phyloP scores from a whole-genome alignment of 2,888 invertebrate genomes.

The Meta bourneti region DNA sequence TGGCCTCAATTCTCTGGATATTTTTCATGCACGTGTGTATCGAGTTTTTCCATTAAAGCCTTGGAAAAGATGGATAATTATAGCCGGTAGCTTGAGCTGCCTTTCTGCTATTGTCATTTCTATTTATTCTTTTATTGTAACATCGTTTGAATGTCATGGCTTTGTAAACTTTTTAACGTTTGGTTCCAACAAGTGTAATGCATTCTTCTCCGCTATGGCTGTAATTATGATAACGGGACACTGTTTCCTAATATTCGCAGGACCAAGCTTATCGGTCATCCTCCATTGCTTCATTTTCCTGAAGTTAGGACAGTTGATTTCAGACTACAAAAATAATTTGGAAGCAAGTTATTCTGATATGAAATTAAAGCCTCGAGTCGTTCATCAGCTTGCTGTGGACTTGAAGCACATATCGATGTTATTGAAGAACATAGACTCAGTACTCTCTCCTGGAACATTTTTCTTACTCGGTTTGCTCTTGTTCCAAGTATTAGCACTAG shows the following conservation, averaged over 20 bases:
- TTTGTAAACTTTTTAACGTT: background rate
- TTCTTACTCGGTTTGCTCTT: conserved; percentile 9
- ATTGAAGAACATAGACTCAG: background rate
- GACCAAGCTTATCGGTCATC: background rate
- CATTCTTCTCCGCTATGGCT: background rate
- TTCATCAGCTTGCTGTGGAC: background rate
- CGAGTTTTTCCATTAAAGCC: background rate
- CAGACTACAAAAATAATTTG: background rate
- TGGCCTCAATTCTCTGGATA: background rate
- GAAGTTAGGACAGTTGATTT: background rate
- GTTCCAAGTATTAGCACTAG: conserved; percentile 18
- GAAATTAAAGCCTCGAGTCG: background rate
- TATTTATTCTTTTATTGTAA: background rate
- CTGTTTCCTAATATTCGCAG: background rate
- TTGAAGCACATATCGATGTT: background rate
- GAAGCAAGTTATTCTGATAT: background rate
- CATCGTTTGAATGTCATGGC: background rate
- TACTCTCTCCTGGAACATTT: conserved; percentile 15
- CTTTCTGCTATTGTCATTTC: background rate
- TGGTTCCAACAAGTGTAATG: background rate
- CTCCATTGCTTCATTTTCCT: background rate
- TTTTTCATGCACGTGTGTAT: background rate
- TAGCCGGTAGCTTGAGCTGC: background rate
- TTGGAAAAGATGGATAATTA: background rate
- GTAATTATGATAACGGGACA: background rate